Evolutionary conservation across 2,888 invertebrate species (phyloP).

Genomic region (Coremacera marginata): DNA sequence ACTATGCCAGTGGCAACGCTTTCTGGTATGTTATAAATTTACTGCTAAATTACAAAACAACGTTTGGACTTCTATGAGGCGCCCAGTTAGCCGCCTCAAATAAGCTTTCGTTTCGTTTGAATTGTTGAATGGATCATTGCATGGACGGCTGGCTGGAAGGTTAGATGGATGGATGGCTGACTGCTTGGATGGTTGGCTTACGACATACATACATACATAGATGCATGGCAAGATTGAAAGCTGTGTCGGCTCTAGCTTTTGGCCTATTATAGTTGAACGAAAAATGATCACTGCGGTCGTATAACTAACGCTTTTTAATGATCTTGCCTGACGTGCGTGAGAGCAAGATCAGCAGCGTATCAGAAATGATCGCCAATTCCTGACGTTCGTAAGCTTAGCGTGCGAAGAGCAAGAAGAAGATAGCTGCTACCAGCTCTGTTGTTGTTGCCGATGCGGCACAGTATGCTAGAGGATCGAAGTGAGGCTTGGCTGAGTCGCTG

Average conservation of each 20-base stretch:
- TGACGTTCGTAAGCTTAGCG: background rate
- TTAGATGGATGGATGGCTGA: background rate
- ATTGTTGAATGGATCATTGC: background rate
- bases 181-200: background rate
- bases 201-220: no score
- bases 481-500: slow-evolving; percentile 56
- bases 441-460: slow-evolving; percentile 50
- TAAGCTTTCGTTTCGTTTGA: background rate
- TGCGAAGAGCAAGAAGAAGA: background rate
- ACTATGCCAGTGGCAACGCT: slow-evolving; percentile 28
- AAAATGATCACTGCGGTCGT: slow-evolving; percentile 10
- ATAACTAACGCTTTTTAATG: slow-evolving; percentile 36
- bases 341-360: slow-evolving; percentile 4
- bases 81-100: background rate
- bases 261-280: slow-evolving; percentile 21
- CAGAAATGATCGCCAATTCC: slow-evolving; percentile 6
- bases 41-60: slow-evolving; percentile 40
- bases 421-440: background rate
- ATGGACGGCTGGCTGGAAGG: background rate
- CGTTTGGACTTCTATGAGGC: slow-evolving; percentile 3
- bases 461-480: slow-evolving; percentile 54
- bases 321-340: slow-evolving; percentile 16
- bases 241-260: background rate
- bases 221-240: background rate
- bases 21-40: slow-evolving; percentile 31